Evolutionary conservation across 1,140 invertebrate genomes (phyloP), one percentile per base, ranked within the genome.

Genomic region (Drosophila albomicans): DNA sequence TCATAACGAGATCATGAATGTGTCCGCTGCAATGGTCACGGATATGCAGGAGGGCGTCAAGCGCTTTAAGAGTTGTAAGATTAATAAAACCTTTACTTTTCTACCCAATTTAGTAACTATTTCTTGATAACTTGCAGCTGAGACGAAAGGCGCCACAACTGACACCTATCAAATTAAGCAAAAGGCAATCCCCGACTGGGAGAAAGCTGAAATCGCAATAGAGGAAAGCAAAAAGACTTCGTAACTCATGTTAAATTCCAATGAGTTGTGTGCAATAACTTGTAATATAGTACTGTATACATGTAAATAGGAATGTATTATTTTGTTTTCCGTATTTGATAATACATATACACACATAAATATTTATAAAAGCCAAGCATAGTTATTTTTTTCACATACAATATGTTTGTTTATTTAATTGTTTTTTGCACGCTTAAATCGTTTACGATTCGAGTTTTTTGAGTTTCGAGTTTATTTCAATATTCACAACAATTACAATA

Each of bases 71-170:
- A 91, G 91, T 65, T 94, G 94, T 94, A 28, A 75, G 62, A 1
- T 30, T 1, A 64, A 7, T 30, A 57, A 52, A n/a, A 25, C 45
- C 0, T 1, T 46, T 5, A 1, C 25, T 57, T 7, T 25, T n/a
- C 1, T 1, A 0, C 20, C 3, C 1, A 1, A n/a, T 10, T 11
- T n/a, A 35, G n/a, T 46, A 16, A 41, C 56, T 59, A 38, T 62
- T 38, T 43, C 2, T 58, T 38, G 20, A 15, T 5, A 0, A 13
- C n/a, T 5, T 73, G 2, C 30, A 81, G 96, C 96, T 68, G 93
- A 96, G 70, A 95, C 95, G 1, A 95, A 94, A 90, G 96, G 97
- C 88, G 96, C 96, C n/a, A 96, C 95, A 85, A 95, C 95, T 81
- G 93, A 95, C 80, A 95, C 95, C 80, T 94, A 95, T 88, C 93